phyloP scores from a whole-genome alignment of 2,797 vertebrate genomes.

The Alcedo atthis region DNA sequence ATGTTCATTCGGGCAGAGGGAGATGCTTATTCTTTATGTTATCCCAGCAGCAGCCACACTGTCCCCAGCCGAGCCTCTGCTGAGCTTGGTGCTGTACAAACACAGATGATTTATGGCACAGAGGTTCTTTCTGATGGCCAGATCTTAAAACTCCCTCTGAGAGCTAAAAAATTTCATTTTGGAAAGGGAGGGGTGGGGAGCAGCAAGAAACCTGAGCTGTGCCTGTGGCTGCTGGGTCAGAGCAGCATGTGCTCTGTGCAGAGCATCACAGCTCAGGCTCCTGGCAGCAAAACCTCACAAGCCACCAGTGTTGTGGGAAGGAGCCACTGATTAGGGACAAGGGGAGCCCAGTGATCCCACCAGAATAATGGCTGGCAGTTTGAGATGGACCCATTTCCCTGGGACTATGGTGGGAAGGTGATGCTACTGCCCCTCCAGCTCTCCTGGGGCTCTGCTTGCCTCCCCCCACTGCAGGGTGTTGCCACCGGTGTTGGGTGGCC shows the following conservation, averaged over 20 bases:
- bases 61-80: neutral
- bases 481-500: neutral
- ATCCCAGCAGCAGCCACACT: neutral
- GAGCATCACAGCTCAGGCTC: rapidly evolving
- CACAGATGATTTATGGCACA: neutral
- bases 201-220: neutral
- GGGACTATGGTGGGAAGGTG: rapidly evolving
- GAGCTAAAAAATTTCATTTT: neutral
- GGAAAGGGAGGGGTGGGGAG: neutral
- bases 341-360: neutral
- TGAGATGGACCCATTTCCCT: neutral
- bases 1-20: neutral
- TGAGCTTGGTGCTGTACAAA: neutral
- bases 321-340: neutral
- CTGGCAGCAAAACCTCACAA: neutral
- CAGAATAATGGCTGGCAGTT: rapidly evolving
- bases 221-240: rapidly evolving
- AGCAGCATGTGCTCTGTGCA: neutral
- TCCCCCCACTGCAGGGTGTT: neutral
- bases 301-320: neutral
- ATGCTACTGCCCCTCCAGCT: neutral
- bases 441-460: rapidly evolving
- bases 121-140: neutral
- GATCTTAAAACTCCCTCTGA: neutral
- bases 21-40: neutral